Percentiles rank a stretch among this genome's conserved stretches.
Evolutionary conservation across 1,140 invertebrate species (phyloP).

Genomic region (Notospermus geniculatus): DNA sequence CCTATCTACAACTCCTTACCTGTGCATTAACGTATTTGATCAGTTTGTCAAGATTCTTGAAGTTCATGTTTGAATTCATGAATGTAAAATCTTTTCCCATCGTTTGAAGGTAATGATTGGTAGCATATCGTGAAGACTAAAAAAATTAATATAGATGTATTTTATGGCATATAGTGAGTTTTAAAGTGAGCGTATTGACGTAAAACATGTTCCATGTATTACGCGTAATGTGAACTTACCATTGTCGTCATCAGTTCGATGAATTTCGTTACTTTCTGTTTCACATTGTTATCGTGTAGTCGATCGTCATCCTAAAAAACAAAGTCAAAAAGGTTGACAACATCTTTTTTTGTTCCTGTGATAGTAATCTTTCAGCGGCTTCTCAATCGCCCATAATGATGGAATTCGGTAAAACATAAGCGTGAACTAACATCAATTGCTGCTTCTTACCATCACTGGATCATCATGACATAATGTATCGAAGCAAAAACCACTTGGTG

Average conservation of each 20-base stretch:
- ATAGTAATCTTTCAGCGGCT: no score
- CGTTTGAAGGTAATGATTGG: conserved; percentile 75
- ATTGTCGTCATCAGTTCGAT: conserved; percentile 21
- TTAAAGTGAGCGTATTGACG: no score
- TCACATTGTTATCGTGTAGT: conserved; percentile 59
- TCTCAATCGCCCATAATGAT: no score
- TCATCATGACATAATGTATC: conserved; percentile 78
- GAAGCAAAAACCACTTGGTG: conserved; percentile 83
- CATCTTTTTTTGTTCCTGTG: no score
- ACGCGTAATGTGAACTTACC: no score
- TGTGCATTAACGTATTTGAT: conserved; percentile 64
- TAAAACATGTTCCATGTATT: no score
- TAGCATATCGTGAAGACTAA: background rate
- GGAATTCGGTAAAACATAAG: no score
- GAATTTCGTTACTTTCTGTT: conserved; percentile 46
- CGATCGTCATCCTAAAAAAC: conserved; percentile 47
- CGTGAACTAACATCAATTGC: no score
- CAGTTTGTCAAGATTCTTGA: conserved; percentile 79
- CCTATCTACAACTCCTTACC: conserved; percentile 57
- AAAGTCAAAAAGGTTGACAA: no score
- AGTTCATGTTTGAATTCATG: conserved; percentile 77
- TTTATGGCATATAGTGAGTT: no score
- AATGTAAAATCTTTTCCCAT: conserved; percentile 92
- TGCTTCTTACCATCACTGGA: conserved; percentile 60
- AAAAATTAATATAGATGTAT: background rate